These are phyloP conservation scores for Clunio marinus DNA, from an alignment of 2,888 invertebrate species.

Conservation along the genomic window DNA sequence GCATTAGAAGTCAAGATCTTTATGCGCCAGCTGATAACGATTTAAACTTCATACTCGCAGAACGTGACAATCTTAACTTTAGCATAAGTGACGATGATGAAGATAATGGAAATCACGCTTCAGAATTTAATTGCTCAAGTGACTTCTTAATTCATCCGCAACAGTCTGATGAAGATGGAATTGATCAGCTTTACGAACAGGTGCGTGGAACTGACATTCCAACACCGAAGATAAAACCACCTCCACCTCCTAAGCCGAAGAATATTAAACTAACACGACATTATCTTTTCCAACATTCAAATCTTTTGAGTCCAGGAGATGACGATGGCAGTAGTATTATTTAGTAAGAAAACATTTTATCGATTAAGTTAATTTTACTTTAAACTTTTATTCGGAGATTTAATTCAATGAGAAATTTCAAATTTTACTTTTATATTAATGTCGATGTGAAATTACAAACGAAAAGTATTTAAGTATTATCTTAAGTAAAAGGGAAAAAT, in stretches of 20 bases:
- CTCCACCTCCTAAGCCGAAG: slow-evolving; percentile 21
- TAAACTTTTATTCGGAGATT: no score
- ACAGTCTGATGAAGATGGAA: slow-evolving; percentile 42
- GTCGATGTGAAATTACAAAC: no score
- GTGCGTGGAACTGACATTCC: slow-evolving; percentile 53
- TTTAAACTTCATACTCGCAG: slow-evolving; percentile 53
- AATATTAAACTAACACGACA: slow-evolving; percentile 29
- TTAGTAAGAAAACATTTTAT: no score
- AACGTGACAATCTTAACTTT: slow-evolving; percentile 48
- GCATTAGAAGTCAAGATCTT: slow-evolving; percentile 61
- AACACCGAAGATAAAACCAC: neutral
- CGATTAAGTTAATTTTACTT: no score
- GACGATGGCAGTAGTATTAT: slow-evolving; percentile 25
- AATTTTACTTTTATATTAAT: no score
- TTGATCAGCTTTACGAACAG: slow-evolving; percentile 68
- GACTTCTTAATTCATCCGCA: slow-evolving; percentile 41
- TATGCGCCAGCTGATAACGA: slow-evolving; percentile 48
- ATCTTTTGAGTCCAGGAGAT: neutral
- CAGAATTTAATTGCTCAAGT: slow-evolving; percentile 42
- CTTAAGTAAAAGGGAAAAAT: no score
- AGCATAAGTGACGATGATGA: slow-evolving; percentile 28
- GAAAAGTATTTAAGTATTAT: no score
- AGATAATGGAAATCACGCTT: slow-evolving; percentile 41
- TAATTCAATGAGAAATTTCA: no score
- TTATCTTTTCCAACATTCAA: slow-evolving; percentile 16